Conservation (phyloP, 1,140 invertebrate genomes). For the Popillia japonica region DNA sequence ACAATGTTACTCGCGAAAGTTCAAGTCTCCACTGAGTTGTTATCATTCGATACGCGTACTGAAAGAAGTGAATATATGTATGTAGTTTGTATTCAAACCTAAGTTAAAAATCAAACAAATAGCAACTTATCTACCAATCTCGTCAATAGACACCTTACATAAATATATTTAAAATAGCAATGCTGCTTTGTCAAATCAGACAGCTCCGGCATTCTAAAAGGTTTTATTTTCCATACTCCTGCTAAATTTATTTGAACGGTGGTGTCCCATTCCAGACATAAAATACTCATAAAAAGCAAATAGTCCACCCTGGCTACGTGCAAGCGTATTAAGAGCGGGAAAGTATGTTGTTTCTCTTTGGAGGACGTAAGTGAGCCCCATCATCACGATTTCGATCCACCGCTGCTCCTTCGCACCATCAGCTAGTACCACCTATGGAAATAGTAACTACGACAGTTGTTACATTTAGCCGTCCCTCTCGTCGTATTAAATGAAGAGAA, state of each 20-base stretch:
- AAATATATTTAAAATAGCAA: slow-evolving; percentile 3
- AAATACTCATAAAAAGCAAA: slow-evolving; percentile 24
- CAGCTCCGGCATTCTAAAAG: neutral
- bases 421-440: neutral
- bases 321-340: slow-evolving; percentile 16
- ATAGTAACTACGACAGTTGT: neutral
- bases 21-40: no score
- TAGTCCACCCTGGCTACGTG: neutral
- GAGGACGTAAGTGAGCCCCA: neutral
- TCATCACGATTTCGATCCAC: neutral
- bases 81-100: no score
- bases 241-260: neutral
- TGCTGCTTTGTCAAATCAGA: neutral
- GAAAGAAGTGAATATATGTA: no score
- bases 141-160: neutral
- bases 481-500: slow-evolving; percentile 19
- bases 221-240: slow-evolving; percentile 7
- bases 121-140: no score
- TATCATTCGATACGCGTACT: no score
- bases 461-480: neutral
- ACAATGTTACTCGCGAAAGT: no score
- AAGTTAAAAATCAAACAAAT: no score
- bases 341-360: neutral
- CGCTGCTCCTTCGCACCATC: neutral
- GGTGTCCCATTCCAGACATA: neutral